Evolutionary conservation across 2,797 vertebrate genomes (phyloP).

Genomic region (Poeciliopsis paucimaculata): DNA sequence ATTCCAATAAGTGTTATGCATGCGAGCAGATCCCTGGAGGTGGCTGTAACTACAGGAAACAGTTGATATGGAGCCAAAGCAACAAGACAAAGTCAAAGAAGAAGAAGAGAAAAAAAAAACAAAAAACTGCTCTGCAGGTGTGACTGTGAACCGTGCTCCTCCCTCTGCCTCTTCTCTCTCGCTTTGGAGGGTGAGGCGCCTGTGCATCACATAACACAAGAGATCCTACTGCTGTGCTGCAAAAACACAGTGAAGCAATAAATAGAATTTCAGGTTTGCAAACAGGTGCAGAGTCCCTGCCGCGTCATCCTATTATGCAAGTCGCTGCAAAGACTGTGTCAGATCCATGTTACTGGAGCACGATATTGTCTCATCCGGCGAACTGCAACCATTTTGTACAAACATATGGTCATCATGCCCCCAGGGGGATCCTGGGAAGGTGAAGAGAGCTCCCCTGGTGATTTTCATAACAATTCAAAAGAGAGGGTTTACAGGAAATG

Average conservation of each 20-base stretch:
- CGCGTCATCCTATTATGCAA: constrained; percentile 26
- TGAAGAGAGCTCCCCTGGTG: constrained; percentile 38
- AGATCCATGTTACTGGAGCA: constrained; percentile 30
- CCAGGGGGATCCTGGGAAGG: constrained; percentile 29
- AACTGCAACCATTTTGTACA: constrained; percentile 43
- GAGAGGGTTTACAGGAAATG: constrained; percentile 17
- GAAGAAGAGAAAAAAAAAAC: constrained; percentile 20
- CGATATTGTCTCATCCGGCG: constrained; percentile 45
- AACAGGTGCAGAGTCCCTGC: constrained; percentile 33
- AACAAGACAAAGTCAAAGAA: constrained; percentile 26
- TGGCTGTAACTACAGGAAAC: constrained; percentile 62
- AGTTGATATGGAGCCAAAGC: constrained; percentile 65
- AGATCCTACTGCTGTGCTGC: constrained; percentile 32
- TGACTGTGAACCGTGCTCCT: constrained; percentile 43
- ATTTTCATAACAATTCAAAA: constrained; percentile 44
- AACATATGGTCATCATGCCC: constrained; percentile 52
- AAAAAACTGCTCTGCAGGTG: constrained; percentile 49
- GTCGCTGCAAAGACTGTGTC: constrained; percentile 20
- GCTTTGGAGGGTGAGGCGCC: constrained; percentile 18
- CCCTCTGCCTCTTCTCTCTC: constrained; percentile 18
- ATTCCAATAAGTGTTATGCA: constrained; percentile 7
- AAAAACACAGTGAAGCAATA: constrained; percentile 33
- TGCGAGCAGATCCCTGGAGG: constrained; percentile 38
- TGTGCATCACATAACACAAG: constrained; percentile 8
- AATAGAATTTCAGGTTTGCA: constrained; percentile 25